A percentile compares a stretch with the other conserved stretches of the same genome.
These are phyloP conservation scores for Invenusta paracnida DNA, from an alignment of 2,888 invertebrate species.

Conservation along the genomic window DNA sequence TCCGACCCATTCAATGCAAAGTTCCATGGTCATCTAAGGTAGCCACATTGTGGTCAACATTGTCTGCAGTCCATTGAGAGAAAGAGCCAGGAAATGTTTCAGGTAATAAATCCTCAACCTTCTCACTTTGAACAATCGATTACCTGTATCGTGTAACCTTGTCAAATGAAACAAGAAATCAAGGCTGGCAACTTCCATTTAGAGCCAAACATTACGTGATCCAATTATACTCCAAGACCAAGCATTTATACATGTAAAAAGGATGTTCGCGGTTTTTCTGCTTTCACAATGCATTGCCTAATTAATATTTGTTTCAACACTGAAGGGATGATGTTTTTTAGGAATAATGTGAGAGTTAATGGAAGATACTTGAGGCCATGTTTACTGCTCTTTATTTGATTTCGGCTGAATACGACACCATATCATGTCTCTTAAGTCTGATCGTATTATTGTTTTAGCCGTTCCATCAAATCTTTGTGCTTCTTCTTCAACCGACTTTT, in stretches of 20 bases:
- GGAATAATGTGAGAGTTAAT: constrained; percentile 1
- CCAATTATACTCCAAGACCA: constrained; percentile 5
- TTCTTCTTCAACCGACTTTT: constrained; percentile 3
- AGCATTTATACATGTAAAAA: not conserved
- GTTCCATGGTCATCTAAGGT: constrained; percentile 26
- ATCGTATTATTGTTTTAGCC: not conserved
- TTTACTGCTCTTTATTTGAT: not conserved
- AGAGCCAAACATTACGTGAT: constrained; percentile 28
- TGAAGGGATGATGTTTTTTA: constrained; percentile 24
- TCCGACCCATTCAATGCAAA: not conserved
- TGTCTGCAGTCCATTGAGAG: constrained; percentile 25
- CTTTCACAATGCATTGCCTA: constrained; percentile 19
- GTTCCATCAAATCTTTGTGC: not conserved
- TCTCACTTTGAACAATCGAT: constrained; percentile 18
- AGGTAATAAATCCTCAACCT: not conserved
- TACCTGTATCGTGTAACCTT: constrained; percentile 24
- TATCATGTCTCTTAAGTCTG: not conserved
- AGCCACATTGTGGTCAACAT: constrained; percentile 28
- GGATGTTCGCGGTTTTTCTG: constrained; percentile 7
- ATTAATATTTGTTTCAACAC: constrained; percentile 1
- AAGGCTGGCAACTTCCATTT: constrained; percentile 23
- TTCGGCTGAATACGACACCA: not conserved
- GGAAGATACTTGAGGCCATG: not conserved
- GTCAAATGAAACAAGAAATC: not conserved
- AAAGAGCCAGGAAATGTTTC: constrained; percentile 14